Conservation (phyloP, 2,888 invertebrate genomes). For the Orthonevra nobilis region DNA sequence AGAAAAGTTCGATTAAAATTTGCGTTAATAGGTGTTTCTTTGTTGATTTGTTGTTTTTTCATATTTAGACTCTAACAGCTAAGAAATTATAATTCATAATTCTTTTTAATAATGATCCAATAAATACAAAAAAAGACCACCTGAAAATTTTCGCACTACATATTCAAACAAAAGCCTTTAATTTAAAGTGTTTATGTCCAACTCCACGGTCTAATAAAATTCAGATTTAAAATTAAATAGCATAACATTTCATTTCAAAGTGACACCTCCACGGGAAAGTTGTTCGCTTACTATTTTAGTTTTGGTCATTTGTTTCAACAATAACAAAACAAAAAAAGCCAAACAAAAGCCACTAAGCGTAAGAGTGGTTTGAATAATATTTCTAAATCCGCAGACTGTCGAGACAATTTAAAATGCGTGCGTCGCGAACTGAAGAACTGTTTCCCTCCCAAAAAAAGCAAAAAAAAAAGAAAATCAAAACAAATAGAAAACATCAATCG, state of each 20-base stretch:
- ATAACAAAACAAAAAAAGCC: neutral
- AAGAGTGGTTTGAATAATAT: constrained; percentile 21
- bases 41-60: too few species aligned
- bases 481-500: constrained; percentile 12
- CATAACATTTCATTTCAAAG: constrained; percentile 34
- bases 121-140: constrained; percentile 20
- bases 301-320: constrained; percentile 25
- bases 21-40: too few species aligned
- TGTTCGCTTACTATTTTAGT: neutral
- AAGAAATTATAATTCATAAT: neutral
- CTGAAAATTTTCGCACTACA: neutral
- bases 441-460: constrained; percentile 29
- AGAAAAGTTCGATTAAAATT: too few species aligned
- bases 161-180: neutral
- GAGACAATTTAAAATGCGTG: constrained; percentile 2
- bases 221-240: constrained; percentile 39
- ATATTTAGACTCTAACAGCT: too few species aligned
- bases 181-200: neutral
- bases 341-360: neutral
- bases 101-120: constrained; percentile 10
- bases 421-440: constrained; percentile 29
- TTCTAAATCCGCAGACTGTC: constrained; percentile 12
- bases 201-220: constrained; percentile 16
- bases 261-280: constrained; percentile 56
- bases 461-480: constrained; percentile 1